phyloP scores from a whole-genome alignment of 1,140 invertebrate species.

The Penaeus japonicus region DNA sequence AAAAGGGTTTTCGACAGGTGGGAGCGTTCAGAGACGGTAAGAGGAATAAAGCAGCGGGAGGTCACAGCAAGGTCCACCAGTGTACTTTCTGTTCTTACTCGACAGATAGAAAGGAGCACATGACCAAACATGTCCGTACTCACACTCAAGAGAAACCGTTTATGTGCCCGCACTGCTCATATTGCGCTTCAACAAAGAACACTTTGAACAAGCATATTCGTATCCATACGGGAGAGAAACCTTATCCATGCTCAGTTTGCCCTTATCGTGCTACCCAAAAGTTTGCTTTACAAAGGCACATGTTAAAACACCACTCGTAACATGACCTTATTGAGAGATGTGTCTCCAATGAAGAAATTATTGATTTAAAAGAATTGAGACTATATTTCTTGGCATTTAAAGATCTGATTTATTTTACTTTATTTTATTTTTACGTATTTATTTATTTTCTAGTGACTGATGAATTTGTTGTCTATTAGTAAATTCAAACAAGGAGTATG shows the following conservation, averaged over 20 bases:
- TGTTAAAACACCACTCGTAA: not conserved
- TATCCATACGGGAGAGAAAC: conserved; percentile 15
- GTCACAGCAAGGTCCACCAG: not conserved
- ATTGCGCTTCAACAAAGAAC: not conserved
- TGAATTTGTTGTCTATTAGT: too few relatives aligned
- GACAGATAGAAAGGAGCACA: conserved; percentile 15
- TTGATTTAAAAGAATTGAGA: not conserved
- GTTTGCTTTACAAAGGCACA: not conserved
- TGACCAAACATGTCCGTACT: conserved; percentile 33
- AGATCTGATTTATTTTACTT: too few relatives aligned
- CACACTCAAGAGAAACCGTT: conserved; percentile 34
- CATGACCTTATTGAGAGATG: not conserved
- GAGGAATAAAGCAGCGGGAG: conserved; percentile 12
- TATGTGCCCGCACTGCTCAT: conserved; percentile 20
- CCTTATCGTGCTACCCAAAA: not conserved
- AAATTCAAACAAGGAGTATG: too few relatives aligned
- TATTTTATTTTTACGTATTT: too few relatives aligned
- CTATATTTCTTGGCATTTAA: too few relatives aligned
- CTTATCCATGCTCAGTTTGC: not conserved
- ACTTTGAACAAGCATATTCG: conserved; percentile 21
- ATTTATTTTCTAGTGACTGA: too few relatives aligned
- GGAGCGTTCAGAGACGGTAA: not conserved
- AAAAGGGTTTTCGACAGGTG: conserved; percentile 38
- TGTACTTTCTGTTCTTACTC: conserved; percentile 33
- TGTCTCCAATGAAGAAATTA: not conserved